A percentile compares a stretch with the other conserved stretches of the same genome.
Conservation (phyloP, 2,113 vertebrate genomes). For the Notarius lentiginosus region DNA sequence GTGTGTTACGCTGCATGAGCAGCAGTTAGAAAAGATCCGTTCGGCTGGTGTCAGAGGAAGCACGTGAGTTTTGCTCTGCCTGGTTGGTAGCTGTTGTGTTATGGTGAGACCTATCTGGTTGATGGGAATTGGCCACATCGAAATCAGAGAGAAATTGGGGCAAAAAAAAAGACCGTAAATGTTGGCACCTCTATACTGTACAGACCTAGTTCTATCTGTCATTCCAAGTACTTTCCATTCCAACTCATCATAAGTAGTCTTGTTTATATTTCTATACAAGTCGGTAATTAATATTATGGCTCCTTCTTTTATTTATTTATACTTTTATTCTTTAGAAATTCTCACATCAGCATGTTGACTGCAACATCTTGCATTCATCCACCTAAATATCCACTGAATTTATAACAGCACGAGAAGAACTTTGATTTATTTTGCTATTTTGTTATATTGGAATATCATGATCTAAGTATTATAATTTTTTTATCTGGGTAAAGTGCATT, state of each 20-base stretch:
- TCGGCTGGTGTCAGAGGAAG: too few relatives aligned
- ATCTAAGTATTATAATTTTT: neutral
- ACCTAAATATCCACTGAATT: neutral
- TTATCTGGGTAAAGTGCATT: neutral
- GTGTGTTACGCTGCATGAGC: too few relatives aligned
- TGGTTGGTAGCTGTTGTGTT: too few relatives aligned
- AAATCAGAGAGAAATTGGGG: too few relatives aligned
- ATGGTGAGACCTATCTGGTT: too few relatives aligned
- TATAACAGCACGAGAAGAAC: neutral
- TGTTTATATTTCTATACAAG: neutral
- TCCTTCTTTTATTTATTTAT: neutral
- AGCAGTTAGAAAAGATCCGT: too few relatives aligned
- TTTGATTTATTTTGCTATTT: neutral
- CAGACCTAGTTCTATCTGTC: neutral
- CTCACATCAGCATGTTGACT: neutral
- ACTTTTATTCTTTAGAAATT: neutral
- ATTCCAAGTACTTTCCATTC: neutral
- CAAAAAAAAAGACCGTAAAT: neutral
- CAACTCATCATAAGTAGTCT: neutral
- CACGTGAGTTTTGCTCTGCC: too few relatives aligned
- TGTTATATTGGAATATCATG: neutral
- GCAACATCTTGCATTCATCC: neutral
- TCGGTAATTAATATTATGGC: neutral
- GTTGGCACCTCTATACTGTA: neutral
- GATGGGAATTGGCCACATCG: too few relatives aligned